Base-by-base conservation (phyloP, 2,797 vertebrate species). In the Labroides dimidiatus region DNA sequence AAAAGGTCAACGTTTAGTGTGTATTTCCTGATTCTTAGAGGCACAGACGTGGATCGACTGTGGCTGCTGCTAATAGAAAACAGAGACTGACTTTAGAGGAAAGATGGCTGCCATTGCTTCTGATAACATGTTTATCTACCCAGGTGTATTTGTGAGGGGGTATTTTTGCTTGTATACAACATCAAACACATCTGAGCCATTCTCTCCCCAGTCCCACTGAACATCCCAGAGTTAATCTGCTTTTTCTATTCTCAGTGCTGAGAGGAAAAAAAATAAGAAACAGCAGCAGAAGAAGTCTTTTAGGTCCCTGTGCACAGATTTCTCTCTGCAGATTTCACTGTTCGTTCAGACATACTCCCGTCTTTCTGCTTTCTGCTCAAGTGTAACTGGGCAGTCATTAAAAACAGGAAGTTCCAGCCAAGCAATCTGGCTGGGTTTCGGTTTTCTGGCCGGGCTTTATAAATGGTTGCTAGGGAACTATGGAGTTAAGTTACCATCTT, bases 381-480 rank as follows among this genome's bases (percentile, higher is more conserved):
- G 57, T 67, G 52, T 33, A 69, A 72, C 54, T 69, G 75, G 61
- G 84, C 64, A 79, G 76, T 86, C 63, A 63, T 76, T 78, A 76
- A 82, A 84, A 78, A 64, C 57, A 69, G 21, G 37, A 60, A 74
- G 57, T 80, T 69, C 42, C 66, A 85, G 82, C 78, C 78, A 83
- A 87, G 69, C 49, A 74, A 67, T 82, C 82, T 81, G 76, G 72
- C 66, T 27, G n/a, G 14, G 66, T 27, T 50, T 55, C 71, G 52
- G 62, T 69, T 80, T 82, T 33, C 51, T 77, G 60, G 65, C 69
- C 23, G 44, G 20, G 70, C 73, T 79, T 78, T 76, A 76, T 80
- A 55, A 88, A 70, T 72, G 76, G 85, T 87, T 87, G 82, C 80
- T 75, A 73, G 33, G 81, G 62, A 79, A 91, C 84, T 70, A 27